Evolutionary conservation across 2,888 invertebrate species (phyloP).

Genomic region (Campoletis raptor): DNA sequence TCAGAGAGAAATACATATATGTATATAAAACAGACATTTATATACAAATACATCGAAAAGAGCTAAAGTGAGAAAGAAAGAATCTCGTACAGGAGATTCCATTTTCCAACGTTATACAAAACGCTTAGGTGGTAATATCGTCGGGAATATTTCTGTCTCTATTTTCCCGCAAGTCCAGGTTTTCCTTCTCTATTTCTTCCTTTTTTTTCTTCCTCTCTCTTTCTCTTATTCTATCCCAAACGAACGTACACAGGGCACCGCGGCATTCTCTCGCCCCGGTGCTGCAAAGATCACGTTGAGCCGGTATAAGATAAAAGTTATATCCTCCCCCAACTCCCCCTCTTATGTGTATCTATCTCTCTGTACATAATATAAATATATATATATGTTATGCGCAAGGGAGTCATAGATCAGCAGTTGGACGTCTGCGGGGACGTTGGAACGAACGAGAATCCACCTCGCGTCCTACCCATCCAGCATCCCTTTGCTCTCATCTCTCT

Average conservation of each 20-base stretch:
- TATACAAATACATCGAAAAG: slow-evolving; percentile 1
- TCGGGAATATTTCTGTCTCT: slow-evolving; percentile 62
- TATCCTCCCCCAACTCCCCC: slow-evolving; percentile 75
- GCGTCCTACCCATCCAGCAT: slow-evolving; percentile 70
- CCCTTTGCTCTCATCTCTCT: slow-evolving; percentile 68
- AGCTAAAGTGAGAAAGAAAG: slow-evolving; percentile 20
- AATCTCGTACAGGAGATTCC: slow-evolving; percentile 62
- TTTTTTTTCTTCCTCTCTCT: slow-evolving; percentile 40
- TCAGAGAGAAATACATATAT: slow-evolving; percentile 24
- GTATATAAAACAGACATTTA: slow-evolving; percentile 18
- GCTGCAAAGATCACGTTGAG: slow-evolving; percentile 75
- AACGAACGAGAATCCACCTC: slow-evolving; percentile 72
- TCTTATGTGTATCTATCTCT: background rate
- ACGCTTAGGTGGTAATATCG: slow-evolving; percentile 72
- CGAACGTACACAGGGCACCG: slow-evolving; percentile 30
- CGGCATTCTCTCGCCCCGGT: slow-evolving; percentile 70
- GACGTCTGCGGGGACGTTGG: slow-evolving; percentile 84
- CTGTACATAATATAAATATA: slow-evolving; percentile 17
- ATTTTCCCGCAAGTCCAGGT: slow-evolving; percentile 64
- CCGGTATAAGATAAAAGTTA: slow-evolving; percentile 82
- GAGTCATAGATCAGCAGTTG: slow-evolving; percentile 84
- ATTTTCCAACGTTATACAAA: slow-evolving; percentile 71
- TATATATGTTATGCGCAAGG: slow-evolving; percentile 82
- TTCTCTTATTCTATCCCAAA: slow-evolving; percentile 42
- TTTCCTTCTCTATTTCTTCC: slow-evolving; percentile 59